Percentiles rank a stretch among this genome's conserved stretches.
These are phyloP conservation scores for Lithodes maja DNA, from an alignment of 2,888 invertebrate species.

Conservation along the genomic window DNA sequence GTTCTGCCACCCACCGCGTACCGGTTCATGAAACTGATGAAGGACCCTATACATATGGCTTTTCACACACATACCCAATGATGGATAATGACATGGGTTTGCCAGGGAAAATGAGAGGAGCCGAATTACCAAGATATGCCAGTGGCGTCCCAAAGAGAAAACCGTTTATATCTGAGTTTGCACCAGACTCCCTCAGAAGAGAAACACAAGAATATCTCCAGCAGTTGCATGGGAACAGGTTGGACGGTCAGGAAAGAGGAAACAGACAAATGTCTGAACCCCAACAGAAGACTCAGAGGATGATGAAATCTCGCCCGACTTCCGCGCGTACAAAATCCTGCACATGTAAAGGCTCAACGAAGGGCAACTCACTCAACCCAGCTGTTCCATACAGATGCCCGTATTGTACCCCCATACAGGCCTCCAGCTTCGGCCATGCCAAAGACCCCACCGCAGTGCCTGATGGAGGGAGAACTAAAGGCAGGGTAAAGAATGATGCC, in stretches of 20 bases:
- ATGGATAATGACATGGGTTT: background rate
- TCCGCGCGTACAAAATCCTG: slow-evolving; percentile 19
- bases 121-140: background rate
- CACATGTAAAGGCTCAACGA: slow-evolving; percentile 13
- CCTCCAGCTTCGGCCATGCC: slow-evolving; percentile 51
- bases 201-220: slow-evolving; percentile 49
- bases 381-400: slow-evolving; percentile 52
- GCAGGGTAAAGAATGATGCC: background rate
- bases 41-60: background rate
- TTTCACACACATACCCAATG: background rate
- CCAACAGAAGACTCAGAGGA: slow-evolving; percentile 29
- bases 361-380: background rate
- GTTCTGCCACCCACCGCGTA: background rate
- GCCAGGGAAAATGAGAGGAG: background rate
- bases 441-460: slow-evolving; percentile 27
- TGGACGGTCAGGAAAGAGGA: slow-evolving; percentile 14
- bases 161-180: slow-evolving; percentile 24
- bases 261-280: slow-evolving; percentile 13
- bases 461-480: background rate
- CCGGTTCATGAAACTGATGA: background rate
- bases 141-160: slow-evolving; percentile 25
- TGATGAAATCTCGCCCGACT: background rate
- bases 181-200: slow-evolving; percentile 40
- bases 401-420: slow-evolving; percentile 58
- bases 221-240: slow-evolving; percentile 37